Conservation (phyloP, 53 echinoderm and acorn worm genomes). For the Echinarachnius parma region DNA sequence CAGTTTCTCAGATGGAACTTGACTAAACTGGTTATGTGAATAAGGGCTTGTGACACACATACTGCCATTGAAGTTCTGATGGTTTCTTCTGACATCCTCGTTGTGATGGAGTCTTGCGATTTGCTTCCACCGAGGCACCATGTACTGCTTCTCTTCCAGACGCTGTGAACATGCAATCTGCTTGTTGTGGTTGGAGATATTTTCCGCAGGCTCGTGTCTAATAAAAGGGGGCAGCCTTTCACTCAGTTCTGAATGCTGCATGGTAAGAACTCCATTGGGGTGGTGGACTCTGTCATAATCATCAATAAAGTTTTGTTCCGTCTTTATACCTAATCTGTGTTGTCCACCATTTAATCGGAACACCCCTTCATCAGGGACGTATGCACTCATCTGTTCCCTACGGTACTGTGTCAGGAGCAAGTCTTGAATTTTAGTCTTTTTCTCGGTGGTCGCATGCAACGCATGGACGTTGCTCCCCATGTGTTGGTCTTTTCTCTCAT, state of each 20-base stretch:
- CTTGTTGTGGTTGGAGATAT: background rate
- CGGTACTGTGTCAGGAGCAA: slow-evolving; percentile 27
- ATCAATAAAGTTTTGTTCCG: background rate
- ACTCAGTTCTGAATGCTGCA: background rate
- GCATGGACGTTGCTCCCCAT: slow-evolving; percentile 1
- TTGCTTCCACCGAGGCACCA: slow-evolving; percentile 33
- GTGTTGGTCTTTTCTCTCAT: slow-evolving; percentile 5
- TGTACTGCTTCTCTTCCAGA: slow-evolving; percentile 32
- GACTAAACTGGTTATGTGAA: too few relatives aligned
- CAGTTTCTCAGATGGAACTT: too few relatives aligned
- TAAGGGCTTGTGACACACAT: too few relatives aligned
- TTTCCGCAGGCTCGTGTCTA: background rate
- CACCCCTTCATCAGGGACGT: slow-evolving; percentile 7
- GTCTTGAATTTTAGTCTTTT: slow-evolving; percentile 33
- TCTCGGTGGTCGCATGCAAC: slow-evolving; percentile 16
- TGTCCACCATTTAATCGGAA: slow-evolving; percentile 7
- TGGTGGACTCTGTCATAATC: background rate
- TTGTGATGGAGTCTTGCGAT: slow-evolving; percentile 33
- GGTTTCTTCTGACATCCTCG: slow-evolving; percentile 21
- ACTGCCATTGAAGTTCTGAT: slow-evolving; percentile 10
- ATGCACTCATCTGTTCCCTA: slow-evolving; percentile 26
- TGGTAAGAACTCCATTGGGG: background rate
- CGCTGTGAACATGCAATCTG: too few relatives aligned
- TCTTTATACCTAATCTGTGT: slow-evolving; percentile 9
- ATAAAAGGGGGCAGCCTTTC: slow-evolving; percentile 8